Base-by-base conservation (phyloP, 2,113 vertebrate genomes). In the Reinhardtius hippoglossoides region DNA sequence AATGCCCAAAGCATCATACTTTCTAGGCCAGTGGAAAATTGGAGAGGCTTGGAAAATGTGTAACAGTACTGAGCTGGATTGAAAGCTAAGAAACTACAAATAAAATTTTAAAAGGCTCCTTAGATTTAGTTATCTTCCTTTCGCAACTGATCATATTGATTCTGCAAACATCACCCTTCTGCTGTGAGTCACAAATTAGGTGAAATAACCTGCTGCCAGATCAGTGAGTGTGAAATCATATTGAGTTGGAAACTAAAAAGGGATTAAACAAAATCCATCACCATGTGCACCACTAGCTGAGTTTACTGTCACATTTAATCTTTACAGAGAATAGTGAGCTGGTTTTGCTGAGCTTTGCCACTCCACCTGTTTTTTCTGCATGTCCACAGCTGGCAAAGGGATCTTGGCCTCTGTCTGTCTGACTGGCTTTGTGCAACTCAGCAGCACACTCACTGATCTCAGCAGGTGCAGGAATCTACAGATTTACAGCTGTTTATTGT, bases 11-110 rank as follows among this genome's bases (percentile, higher is more conserved):
- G 84, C 80, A 58, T 71, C 62, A n/a, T 66, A 52, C 48, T 78
- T 88, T 88, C 70, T 78, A 77, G 88, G 86, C 55, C 82, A 80
- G 5, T 59, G 74, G 84, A 78, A 91, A 82, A 83, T 68, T 82
- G 72, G 84, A 88, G 83, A 14, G 56, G 42, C 31, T 71, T 55
- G 9, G n/a, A 71, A 81, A 79, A 66, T 71, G 40, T 69, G 66
- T 59, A 71, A 18, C 44, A 59, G 31, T 31, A 40, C 31, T 42
- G 59, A 73, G 55, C 21, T 67, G 10, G 37, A 3, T 44, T 73
- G 9, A 0, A 63, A 71, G 26, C 48, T 56, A 5, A 59, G 1
- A 64, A 72, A 68, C 24, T 71, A 61, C 2, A 55, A 58, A 66
- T 1, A 44, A 48, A 24, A 73, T 27, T 5, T 27, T 57, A 60